A percentile compares a stretch with the other conserved stretches of the same genome.
These are phyloP conservation scores for Myzus persicae DNA, from an alignment of 1,140 invertebrate genomes.

Conservation along the genomic window DNA sequence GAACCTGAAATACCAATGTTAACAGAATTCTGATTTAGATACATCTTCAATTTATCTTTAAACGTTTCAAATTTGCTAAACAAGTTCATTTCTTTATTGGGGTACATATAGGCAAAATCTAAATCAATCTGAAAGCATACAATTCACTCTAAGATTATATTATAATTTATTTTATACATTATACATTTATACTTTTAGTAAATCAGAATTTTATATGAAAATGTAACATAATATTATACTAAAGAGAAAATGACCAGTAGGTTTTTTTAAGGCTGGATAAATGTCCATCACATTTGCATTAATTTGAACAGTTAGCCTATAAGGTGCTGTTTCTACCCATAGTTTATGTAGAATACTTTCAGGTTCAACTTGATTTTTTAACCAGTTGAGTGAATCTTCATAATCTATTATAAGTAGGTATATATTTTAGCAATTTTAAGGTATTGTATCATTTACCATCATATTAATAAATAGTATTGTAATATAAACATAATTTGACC, in stretches of 20 bases:
- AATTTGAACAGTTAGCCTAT: neutral
- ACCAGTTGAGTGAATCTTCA: slow-evolving; percentile 33
- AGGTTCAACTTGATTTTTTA: neutral
- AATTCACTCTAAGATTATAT: neutral
- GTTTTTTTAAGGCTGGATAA: neutral
- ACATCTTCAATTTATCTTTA: neutral
- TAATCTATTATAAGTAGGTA: slow-evolving; percentile 34
- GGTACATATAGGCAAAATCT: neutral
- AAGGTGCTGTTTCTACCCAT: neutral
- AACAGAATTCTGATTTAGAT: neutral
- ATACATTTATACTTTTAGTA: neutral
- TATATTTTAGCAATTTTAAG: neutral
- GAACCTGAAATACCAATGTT: neutral
- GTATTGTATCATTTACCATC: neutral
- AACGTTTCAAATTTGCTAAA: neutral
- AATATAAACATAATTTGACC: neutral
- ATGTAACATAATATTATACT: neutral
- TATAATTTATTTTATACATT: neutral
- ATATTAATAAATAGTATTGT: neutral
- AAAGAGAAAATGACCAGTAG: neutral
- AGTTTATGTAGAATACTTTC: neutral
- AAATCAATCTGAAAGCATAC: neutral
- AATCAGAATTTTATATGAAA: too few species aligned
- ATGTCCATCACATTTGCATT: neutral
- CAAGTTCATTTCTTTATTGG: neutral